phyloP scores from a whole-genome alignment of 2,113 vertebrate genomes.

The Meriones unguiculatus region DNA sequence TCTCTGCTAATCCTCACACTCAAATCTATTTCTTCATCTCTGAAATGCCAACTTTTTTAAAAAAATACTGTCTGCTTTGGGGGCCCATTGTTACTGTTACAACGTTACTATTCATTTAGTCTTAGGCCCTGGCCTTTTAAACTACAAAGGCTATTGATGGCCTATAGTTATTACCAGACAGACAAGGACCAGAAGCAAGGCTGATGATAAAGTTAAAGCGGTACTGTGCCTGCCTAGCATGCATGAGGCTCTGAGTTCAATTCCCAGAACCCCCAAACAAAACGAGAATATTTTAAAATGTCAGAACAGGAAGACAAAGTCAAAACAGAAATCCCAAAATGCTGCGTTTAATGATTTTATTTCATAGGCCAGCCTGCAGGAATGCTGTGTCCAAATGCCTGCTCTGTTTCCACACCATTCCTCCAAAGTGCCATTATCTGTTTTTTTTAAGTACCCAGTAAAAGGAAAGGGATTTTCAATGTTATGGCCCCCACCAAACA shows the following conservation, averaged over 20 bases:
- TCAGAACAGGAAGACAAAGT: background rate
- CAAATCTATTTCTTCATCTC: background rate
- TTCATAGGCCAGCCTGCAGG: background rate
- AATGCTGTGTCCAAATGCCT: background rate
- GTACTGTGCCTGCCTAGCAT: background rate
- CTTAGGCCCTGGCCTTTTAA: background rate
- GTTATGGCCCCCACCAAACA: background rate
- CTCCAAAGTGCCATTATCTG: background rate
- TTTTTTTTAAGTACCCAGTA: background rate
- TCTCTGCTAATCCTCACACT: background rate
- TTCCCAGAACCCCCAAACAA: background rate
- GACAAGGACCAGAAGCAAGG: background rate
- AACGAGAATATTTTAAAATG: background rate
- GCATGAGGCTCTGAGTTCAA: background rate
- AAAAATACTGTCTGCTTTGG: background rate
- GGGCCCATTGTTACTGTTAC: background rate
- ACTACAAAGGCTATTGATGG: background rate
- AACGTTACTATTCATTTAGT: slow-evolving; percentile 3
- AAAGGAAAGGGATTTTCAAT: background rate
- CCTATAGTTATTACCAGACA: slow-evolving; percentile 24
- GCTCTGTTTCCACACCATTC: background rate
- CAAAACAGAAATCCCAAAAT: background rate
- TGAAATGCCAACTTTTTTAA: background rate
- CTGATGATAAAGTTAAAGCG: background rate
- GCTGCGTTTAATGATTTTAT: slow-evolving; percentile 20